Conservation (phyloP, 1,140 invertebrate genomes). For the Eupristina koningsbergeri region DNA sequence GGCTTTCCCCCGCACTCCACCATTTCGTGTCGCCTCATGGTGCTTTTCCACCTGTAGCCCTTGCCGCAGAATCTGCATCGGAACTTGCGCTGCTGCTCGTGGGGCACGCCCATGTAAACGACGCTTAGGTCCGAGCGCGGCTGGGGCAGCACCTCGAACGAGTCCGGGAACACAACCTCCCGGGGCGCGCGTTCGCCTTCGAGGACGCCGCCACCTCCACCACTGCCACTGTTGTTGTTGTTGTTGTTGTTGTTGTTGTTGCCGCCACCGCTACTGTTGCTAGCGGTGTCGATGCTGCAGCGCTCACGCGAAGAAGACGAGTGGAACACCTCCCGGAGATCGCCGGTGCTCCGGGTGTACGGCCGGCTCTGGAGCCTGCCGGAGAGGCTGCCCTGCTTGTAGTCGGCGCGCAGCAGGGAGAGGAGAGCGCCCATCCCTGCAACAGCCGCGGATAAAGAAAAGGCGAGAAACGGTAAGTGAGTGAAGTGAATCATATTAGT, state of each 20-base stretch:
- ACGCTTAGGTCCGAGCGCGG: constrained; percentile 64
- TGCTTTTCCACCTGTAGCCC: constrained; percentile 87
- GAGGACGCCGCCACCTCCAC: background rate
- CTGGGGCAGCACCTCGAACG: constrained; percentile 70
- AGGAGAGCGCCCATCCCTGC: constrained; percentile 69
- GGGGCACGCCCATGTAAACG: constrained; percentile 67
- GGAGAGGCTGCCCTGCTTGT: constrained; percentile 57
- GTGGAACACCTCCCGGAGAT: constrained; percentile 27
- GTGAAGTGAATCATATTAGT: background rate
- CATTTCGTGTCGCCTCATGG: constrained; percentile 85
- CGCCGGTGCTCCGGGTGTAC: constrained; percentile 38
- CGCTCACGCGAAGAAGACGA: constrained; percentile 51
- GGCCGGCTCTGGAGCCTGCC: constrained; percentile 25
- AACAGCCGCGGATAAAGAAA: constrained; percentile 59
- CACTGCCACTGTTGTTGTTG: background rate
- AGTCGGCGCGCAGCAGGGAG: constrained; percentile 66
- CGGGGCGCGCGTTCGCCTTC: constrained; percentile 56
- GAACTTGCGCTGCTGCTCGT: constrained; percentile 80
- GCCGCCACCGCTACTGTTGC: background rate
- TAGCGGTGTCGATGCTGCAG: constrained; percentile 50
- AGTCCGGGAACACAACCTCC: constrained; percentile 71
- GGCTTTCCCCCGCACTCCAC: constrained; percentile 91
- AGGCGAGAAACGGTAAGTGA: constrained; percentile 14
- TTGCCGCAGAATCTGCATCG: constrained; percentile 86
- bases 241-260: constrained; percentile 16